phyloP scores from a whole-genome alignment of 2,888 invertebrate genomes.

The Hermodice carunculata region DNA sequence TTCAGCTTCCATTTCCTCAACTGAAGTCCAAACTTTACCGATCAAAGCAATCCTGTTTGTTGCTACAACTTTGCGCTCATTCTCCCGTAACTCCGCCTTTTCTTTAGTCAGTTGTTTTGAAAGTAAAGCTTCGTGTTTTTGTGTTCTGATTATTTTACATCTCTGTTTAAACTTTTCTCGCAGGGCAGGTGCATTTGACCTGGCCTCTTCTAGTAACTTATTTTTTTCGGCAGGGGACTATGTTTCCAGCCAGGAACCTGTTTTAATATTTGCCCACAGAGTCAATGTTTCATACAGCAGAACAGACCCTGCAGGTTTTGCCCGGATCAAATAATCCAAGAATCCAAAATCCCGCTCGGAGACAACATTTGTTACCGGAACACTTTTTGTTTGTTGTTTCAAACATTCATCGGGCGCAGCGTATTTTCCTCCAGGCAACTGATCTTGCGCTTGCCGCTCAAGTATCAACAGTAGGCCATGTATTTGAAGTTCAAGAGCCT shows the following conservation, averaged over 20 bases:
- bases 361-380: neutral
- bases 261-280: neutral
- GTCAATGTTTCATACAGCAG: neutral
- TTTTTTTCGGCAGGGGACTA: neutral
- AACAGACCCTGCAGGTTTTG: neutral
- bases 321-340: neutral
- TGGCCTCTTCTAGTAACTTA: neutral
- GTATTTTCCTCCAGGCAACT: slow-evolving; percentile 1
- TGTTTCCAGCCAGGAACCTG: neutral
- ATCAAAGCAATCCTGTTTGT: no score
- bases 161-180: no score
- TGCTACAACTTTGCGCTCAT: no score
- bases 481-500: neutral
- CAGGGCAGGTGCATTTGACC: no score
- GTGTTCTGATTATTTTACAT: no score
- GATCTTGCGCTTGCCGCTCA: no score
- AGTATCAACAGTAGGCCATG: neutral
- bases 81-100: no score
- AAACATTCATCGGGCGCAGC: neutral
- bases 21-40: no score
- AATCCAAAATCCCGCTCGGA: neutral
- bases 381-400: neutral
- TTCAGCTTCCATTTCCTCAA: no score
- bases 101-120: no score
- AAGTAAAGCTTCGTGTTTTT: no score